phyloP scores from a whole-genome alignment of 2,888 invertebrate genomes.

The Panorpa germanica region DNA sequence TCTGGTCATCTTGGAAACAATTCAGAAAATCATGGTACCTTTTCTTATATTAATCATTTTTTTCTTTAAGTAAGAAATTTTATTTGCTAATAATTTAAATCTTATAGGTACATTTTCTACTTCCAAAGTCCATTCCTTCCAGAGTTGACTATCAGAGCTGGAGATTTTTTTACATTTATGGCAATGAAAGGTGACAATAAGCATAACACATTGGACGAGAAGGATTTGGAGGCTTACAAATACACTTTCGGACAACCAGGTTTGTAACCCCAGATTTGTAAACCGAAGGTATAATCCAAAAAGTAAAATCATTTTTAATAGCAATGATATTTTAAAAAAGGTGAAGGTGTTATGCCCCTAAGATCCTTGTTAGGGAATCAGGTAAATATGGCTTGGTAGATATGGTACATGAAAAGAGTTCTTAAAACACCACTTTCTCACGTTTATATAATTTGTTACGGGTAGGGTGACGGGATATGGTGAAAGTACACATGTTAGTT shows the following conservation, averaged over 20 bases:
- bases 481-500: no score
- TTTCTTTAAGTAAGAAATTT: slow-evolving; percentile 5
- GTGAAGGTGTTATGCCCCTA: no score
- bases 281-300: no score
- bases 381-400: no score
- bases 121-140: slow-evolving; percentile 33
- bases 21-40: slow-evolving; percentile 28
- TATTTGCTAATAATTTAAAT: slow-evolving; percentile 1
- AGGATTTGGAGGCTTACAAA: slow-evolving; percentile 36
- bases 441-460: no score
- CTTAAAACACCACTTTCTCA: no score
- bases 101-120: slow-evolving; percentile 35
- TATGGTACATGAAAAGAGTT: no score
- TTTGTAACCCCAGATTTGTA: no score
- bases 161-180: slow-evolving; percentile 24
- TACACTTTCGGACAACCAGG: slow-evolving; percentile 34
- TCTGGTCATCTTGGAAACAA: slow-evolving; percentile 24
- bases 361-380: no score
- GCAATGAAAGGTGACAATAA: slow-evolving; percentile 19
- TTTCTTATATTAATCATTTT: slow-evolving; percentile 7
- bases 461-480: no score
- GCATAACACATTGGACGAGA: slow-evolving; percentile 18
- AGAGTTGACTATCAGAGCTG: slow-evolving; percentile 28
- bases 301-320: no score
- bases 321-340: no score